Conservation (phyloP, 2,797 vertebrate genomes). For the Lindbergichthys nudifrons region DNA sequence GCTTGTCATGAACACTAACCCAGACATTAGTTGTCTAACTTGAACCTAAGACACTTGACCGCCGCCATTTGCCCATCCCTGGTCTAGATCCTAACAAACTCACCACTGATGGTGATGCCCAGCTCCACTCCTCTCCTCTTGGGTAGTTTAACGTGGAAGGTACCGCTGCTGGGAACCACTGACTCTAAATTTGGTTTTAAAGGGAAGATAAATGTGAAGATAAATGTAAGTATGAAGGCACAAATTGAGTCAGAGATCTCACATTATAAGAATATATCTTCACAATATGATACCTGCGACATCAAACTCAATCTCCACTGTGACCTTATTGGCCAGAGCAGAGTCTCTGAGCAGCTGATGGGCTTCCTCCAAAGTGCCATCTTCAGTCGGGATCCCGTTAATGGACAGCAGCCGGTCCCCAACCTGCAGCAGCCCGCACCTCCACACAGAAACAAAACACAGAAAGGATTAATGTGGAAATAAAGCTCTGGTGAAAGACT, state of each 20-base stretch:
- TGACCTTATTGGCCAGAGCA: slow-evolving; percentile 92
- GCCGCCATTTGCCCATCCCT: too few relatives aligned
- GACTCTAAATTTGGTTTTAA: slow-evolving; percentile 86
- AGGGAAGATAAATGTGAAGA: background rate
- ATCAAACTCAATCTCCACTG: slow-evolving; percentile 96
- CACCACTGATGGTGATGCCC: slow-evolving; percentile 98
- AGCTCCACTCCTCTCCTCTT: slow-evolving; percentile 96
- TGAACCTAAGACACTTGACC: too few relatives aligned
- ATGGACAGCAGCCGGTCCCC: slow-evolving; percentile 95
- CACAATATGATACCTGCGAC: slow-evolving; percentile 87
- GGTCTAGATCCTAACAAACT: slow-evolving; percentile 70
- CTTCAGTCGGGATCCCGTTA: slow-evolving; percentile 94
- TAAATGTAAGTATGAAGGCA: background rate
- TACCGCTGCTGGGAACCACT: slow-evolving; percentile 97
- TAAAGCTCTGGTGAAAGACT: background rate
- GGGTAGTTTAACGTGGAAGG: slow-evolving; percentile 97
- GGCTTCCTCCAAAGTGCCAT: slow-evolving; percentile 96
- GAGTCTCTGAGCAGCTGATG: slow-evolving; percentile 96
- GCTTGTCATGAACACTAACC: too few relatives aligned
- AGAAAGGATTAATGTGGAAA: background rate
- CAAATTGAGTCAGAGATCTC: background rate
- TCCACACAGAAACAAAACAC: slow-evolving; percentile 62
- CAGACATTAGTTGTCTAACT: too few relatives aligned
- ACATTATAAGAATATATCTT: background rate
- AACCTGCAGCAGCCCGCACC: slow-evolving; percentile 95